Percentiles rank a stretch among this genome's conserved stretches.
These are phyloP conservation scores for Macropis europaea DNA, from an alignment of 2,888 invertebrate genomes.

Conservation along the genomic window DNA sequence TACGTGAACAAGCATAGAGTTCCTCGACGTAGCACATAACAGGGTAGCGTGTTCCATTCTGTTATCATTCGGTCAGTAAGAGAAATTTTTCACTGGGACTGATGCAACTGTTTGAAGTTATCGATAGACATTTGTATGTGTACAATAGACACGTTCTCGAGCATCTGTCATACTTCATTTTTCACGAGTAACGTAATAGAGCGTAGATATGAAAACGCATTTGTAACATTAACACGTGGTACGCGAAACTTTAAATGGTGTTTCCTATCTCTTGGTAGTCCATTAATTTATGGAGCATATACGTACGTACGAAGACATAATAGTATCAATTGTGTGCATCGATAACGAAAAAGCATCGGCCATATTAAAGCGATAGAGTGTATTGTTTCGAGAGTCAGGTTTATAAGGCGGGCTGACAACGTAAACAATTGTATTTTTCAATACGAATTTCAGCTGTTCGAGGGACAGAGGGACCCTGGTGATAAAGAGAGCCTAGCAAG, in stretches of 20 bases:
- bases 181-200: constrained; percentile 23
- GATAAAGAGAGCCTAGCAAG: constrained; percentile 65
- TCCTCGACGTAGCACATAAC: constrained; percentile 33
- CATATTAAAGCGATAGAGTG: constrained; percentile 47
- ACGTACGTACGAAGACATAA: constrained; percentile 38
- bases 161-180: constrained; percentile 16
- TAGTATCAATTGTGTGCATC: constrained; percentile 43
- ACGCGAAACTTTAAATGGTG: constrained; percentile 32
- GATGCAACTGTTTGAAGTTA: constrained; percentile 26
- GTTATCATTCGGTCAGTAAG: constrained; percentile 14
- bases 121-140: constrained; percentile 29
- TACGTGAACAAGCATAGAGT: constrained; percentile 40
- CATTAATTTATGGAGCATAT: constrained; percentile 31
- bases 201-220: constrained; percentile 20
- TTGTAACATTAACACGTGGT: constrained; percentile 28
- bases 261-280: constrained; percentile 47
- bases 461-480: constrained; percentile 58
- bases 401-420: constrained; percentile 31
- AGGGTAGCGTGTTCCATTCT: constrained; percentile 37
- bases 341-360: constrained; percentile 38
- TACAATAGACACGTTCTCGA: constrained; percentile 28
- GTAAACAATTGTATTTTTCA: constrained; percentile 63
- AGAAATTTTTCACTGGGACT: constrained; percentile 39
- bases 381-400: constrained; percentile 36
- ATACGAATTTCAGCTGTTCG: constrained; percentile 49